phyloP scores from a whole-genome alignment of 2,113 vertebrate genomes.

The Azemiops feae region DNA sequence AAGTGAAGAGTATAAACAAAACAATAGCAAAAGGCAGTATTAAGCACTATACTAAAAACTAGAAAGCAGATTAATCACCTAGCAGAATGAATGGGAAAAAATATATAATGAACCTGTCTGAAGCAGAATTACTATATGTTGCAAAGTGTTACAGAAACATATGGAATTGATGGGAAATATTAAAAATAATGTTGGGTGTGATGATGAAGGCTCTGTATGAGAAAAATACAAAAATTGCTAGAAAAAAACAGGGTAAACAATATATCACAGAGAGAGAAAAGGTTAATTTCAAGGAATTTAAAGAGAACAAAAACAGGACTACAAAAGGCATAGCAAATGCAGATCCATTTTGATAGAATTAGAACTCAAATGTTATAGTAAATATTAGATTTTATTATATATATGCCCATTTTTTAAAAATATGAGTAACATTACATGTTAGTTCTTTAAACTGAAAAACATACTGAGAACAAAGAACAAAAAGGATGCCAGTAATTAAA shows the following conservation, averaged over 20 bases:
- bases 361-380: not conserved
- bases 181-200: not conserved
- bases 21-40: not conserved
- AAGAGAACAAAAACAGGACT: not conserved
- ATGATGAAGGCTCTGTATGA: not conserved
- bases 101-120: not conserved
- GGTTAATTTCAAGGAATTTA: not conserved
- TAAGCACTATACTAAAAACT: not conserved
- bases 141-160: not conserved
- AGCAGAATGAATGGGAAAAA: not conserved
- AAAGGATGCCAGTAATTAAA: not conserved
- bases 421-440: not conserved
- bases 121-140: not conserved
- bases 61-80: not conserved
- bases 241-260: not conserved
- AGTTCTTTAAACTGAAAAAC: not conserved
- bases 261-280: not conserved
- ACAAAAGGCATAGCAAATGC: not conserved
- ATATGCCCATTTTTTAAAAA: not conserved
- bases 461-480: not conserved
- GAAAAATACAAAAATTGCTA: not conserved
- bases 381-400: not conserved
- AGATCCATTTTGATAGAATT: not conserved
- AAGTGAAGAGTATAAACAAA: not conserved
- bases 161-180: not conserved